Conservation (phyloP, 2,113 vertebrate genomes). For the Sebastes schlegelii region DNA sequence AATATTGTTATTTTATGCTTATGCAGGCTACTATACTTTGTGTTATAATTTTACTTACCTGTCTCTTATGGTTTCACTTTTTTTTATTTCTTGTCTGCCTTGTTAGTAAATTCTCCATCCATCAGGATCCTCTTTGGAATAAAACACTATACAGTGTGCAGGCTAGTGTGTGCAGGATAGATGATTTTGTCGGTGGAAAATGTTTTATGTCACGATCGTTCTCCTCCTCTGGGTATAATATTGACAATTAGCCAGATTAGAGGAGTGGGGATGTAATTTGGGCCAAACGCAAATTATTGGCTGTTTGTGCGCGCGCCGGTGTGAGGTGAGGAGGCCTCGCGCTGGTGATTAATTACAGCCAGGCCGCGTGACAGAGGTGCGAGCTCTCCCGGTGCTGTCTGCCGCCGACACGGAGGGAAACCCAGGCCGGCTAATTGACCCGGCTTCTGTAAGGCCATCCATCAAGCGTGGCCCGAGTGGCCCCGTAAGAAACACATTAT, state of each 20-base stretch:
- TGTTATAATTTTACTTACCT: not conserved
- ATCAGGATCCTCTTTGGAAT: not conserved
- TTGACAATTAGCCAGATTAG: constrained; percentile 76
- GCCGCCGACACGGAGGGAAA: constrained; percentile 74
- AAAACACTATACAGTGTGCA: not conserved
- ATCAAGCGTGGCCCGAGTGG: constrained; percentile 79
- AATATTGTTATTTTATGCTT: not conserved
- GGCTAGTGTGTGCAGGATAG: not conserved
- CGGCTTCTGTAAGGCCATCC: constrained; percentile 85
- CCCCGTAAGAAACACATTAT: constrained; percentile 82
- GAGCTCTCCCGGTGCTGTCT: constrained; percentile 69
- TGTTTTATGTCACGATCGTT: constrained; percentile 35
- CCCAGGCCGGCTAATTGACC: constrained; percentile 84
- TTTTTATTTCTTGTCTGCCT: not conserved
- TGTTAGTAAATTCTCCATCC: constrained; percentile 1
- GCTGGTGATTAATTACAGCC: constrained; percentile 84
- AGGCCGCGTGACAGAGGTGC: constrained; percentile 76
- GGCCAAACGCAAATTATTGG: constrained; percentile 64
- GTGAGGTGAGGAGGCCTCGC: constrained; percentile 78
- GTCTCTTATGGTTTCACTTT: not conserved
- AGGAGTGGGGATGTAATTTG: constrained; percentile 70
- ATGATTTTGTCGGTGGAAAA: constrained; percentile 6
- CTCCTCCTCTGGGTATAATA: constrained; percentile 48
- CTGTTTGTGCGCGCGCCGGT: constrained; percentile 61
- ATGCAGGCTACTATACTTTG: not conserved